phyloP scores from a whole-genome alignment of 2,113 vertebrate genomes.

The Menura novaehollandiae region DNA sequence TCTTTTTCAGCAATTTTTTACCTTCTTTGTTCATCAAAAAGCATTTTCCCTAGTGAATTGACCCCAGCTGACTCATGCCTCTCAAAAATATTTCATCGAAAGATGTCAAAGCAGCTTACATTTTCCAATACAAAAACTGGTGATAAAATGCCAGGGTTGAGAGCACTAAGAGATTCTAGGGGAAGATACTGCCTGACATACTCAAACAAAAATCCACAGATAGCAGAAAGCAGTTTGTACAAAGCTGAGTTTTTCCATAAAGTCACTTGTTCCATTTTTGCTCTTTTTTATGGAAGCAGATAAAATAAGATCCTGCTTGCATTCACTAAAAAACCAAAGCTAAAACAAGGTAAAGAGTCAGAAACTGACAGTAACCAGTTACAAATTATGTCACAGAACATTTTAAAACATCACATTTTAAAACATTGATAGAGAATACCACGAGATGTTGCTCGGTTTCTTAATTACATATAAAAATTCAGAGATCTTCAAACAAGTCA shows the following conservation, averaged over 20 bases:
- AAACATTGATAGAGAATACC: background rate
- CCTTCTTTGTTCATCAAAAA: background rate
- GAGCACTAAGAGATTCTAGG: background rate
- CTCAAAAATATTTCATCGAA: background rate
- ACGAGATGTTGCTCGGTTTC: background rate
- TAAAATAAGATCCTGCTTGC: background rate
- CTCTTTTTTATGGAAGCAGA: background rate
- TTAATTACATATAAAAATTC: background rate
- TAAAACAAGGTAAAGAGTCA: background rate
- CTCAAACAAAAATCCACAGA: background rate
- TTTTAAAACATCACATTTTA: background rate
- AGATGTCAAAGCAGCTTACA: constrained; percentile 6
- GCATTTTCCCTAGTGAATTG: background rate
- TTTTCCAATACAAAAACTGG: background rate
- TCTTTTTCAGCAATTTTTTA: background rate
- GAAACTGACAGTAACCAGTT: background rate
- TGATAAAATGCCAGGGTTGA: background rate
- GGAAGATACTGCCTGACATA: background rate
- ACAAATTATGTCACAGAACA: background rate
- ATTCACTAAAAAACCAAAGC: background rate
- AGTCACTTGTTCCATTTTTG: background rate
- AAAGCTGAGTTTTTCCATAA: background rate
- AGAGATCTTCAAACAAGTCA: background rate
- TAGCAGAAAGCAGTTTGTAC: background rate
- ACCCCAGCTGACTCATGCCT: background rate